phyloP scores from a whole-genome alignment of 1,140 invertebrate genomes.

The Lasaia peninsularis region DNA sequence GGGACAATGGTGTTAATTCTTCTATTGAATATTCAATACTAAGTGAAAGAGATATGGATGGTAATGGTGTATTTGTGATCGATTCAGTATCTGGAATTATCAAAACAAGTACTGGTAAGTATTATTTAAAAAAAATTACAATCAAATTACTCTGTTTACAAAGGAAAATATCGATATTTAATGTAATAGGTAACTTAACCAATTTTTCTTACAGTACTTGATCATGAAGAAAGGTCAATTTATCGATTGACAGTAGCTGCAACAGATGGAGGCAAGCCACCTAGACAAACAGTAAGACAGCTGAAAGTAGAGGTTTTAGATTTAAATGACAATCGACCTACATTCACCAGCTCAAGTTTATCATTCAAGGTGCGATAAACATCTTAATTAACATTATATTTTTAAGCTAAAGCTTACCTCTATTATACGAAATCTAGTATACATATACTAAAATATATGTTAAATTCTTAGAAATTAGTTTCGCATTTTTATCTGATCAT shows the following conservation, averaged over 20 bases:
- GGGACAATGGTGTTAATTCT: constrained; percentile 92
- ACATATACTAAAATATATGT: neutral
- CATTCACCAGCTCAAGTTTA: constrained; percentile 92
- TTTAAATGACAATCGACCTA: constrained; percentile 93
- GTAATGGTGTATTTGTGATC: constrained; percentile 90
- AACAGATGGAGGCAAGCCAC: constrained; percentile 89
- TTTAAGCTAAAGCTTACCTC: too few species aligned
- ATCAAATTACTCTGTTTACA: neutral
- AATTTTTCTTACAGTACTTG: constrained; percentile 79
- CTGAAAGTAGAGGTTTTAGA: constrained; percentile 92
- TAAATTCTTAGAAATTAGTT: too few species aligned
- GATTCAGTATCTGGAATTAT: constrained; percentile 92
- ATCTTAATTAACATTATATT: neutral
- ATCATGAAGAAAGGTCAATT: constrained; percentile 92
- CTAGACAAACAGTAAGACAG: constrained; percentile 87
- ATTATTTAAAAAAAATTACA: neutral
- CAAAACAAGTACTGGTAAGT: constrained; percentile 84
- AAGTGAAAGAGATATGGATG: constrained; percentile 90
- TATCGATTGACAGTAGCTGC: constrained; percentile 92
- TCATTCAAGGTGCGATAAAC: constrained; percentile 85
- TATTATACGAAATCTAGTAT: too few species aligned
- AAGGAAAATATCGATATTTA: too few species aligned
- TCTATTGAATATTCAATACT: constrained; percentile 92
- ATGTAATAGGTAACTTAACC: too few species aligned
- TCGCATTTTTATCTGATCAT: neutral